A percentile compares a stretch with the other conserved stretches of the same genome.
Evolutionary conservation across 2,888 invertebrate genomes (phyloP).

Genomic region (Gymnocheta viridis): DNA sequence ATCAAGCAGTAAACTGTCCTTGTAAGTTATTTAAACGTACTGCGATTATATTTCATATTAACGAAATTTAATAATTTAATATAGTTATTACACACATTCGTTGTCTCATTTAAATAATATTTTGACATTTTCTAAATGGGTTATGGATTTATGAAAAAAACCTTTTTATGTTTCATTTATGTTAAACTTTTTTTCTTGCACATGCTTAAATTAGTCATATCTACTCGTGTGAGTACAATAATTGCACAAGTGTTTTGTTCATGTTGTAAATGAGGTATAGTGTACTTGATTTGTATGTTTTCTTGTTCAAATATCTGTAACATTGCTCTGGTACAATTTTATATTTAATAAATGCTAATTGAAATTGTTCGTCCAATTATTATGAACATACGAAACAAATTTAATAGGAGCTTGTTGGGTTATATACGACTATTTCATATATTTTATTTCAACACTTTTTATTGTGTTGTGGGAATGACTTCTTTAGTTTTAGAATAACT

Average conservation of each 20-base stretch:
- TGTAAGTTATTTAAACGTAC: not conserved
- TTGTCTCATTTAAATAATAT: slow-evolving; percentile 14
- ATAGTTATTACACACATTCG: not conserved
- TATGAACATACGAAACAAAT: not conserved
- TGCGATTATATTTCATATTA: not conserved
- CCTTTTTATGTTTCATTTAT: slow-evolving; percentile 26
- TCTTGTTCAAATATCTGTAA: not conserved
- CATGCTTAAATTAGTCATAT: not conserved
- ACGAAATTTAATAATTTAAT: slow-evolving; percentile 14
- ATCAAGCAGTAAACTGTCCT: slow-evolving; percentile 9
- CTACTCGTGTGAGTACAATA: not conserved
- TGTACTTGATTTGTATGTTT: slow-evolving; percentile 32
- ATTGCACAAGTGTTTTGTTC: not conserved
- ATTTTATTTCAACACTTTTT: not conserved
- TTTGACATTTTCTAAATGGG: slow-evolving; percentile 43
- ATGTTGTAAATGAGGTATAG: not conserved
- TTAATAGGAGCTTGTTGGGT: not conserved
- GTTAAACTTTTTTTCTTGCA: slow-evolving; percentile 17
- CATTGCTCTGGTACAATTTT: not conserved
- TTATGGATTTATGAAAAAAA: slow-evolving; percentile 34
- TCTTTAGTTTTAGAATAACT: not conserved
- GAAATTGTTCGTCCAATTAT: slow-evolving; percentile 2
- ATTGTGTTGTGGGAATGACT: not conserved
- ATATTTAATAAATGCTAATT: slow-evolving; percentile 28
- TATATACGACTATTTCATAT: not conserved